A percentile compares a stretch with the other conserved stretches of the same genome.
phyloP scores from a whole-genome alignment of 2,797 vertebrate species.

The Pseudochirops cupreus region DNA sequence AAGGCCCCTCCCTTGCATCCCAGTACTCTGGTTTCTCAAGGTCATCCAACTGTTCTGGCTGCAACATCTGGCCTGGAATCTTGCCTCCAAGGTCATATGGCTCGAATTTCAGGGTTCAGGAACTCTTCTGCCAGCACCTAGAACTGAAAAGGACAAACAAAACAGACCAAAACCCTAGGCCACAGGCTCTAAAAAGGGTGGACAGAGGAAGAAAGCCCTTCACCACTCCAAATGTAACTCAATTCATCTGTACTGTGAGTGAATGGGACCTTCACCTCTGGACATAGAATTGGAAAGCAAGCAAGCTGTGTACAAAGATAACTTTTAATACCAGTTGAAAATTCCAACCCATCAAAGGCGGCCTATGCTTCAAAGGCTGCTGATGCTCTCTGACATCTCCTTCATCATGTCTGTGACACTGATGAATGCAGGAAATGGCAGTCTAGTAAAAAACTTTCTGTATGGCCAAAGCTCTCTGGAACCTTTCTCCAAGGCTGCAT shows the following conservation, averaged over 20 bases:
- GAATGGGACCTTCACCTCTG: background rate
- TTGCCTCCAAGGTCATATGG: background rate
- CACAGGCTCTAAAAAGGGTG: background rate
- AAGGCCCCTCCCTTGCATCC: background rate
- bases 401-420: background rate
- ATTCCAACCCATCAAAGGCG: background rate
- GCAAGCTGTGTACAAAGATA: background rate
- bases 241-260: background rate
- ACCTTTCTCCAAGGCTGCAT: slow-evolving; percentile 29
- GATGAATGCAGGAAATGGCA: background rate
- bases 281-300: background rate
- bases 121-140: background rate
- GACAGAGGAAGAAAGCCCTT: background rate
- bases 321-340: slow-evolving; percentile 21
- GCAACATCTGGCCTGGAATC: background rate
- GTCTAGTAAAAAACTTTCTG: slow-evolving; percentile 44
- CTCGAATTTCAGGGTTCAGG: background rate
- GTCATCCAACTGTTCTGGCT: background rate
- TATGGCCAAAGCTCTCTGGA: background rate
- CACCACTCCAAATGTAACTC: background rate
- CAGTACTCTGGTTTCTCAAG: background rate
- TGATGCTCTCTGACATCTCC: background rate
- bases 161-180: background rate
- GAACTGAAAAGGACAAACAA: background rate
- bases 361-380: background rate